phyloP scores from a whole-genome alignment of 2,113 vertebrate species.

The Proterorhinus semilunaris region DNA sequence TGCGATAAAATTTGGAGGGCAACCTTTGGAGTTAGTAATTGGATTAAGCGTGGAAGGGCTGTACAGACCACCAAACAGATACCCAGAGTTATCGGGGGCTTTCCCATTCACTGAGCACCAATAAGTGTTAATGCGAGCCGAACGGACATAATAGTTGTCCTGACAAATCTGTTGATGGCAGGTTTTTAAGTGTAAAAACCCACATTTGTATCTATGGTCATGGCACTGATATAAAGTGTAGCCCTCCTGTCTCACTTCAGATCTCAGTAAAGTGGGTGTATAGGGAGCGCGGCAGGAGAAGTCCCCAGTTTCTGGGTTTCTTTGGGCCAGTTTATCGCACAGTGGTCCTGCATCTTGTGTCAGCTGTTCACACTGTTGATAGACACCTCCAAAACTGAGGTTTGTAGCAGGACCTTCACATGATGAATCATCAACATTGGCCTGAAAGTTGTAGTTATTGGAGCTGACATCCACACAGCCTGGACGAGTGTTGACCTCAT shows the following conservation, averaged over 20 bases:
- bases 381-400: constrained; percentile 88
- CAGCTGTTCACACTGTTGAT: constrained; percentile 75
- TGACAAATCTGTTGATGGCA: constrained; percentile 76
- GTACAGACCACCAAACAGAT: constrained; percentile 89
- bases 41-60: constrained; percentile 74
- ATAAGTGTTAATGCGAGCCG: constrained; percentile 76
- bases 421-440: constrained; percentile 84
- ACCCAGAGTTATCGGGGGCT: constrained; percentile 66
- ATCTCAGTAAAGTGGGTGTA: constrained; percentile 62
- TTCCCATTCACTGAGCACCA: constrained; percentile 74
- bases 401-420: constrained; percentile 79
- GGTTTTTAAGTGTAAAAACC: constrained; percentile 8
- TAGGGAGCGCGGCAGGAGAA: constrained; percentile 80
- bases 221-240: constrained; percentile 80
- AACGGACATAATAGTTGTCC: constrained; percentile 74
- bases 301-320: constrained; percentile 79
- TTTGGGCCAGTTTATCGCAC: constrained; percentile 79
- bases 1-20: constrained; percentile 73
- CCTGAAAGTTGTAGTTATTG: constrained; percentile 88
- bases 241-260: constrained; percentile 78
- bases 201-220: constrained; percentile 29
- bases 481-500: constrained; percentile 82
- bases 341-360: constrained; percentile 48
- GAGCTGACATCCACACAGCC: constrained; percentile 81
- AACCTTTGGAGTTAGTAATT: constrained; percentile 80